These are phyloP conservation scores for Psittacula derbiana DNA, from an alignment of 2,797 vertebrate species.

Conservation along the genomic window DNA sequence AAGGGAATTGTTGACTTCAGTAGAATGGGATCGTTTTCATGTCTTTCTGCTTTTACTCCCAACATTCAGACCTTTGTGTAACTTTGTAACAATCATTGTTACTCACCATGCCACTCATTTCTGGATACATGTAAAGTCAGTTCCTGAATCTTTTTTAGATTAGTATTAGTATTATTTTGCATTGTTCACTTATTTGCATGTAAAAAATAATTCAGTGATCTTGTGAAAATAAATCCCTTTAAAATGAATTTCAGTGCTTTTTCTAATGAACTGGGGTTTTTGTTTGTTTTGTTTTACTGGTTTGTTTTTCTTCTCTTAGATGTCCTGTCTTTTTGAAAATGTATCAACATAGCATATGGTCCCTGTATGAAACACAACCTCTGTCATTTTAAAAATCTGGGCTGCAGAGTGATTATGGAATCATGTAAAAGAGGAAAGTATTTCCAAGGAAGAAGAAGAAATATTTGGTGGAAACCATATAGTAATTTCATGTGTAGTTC, in stretches of 20 bases:
- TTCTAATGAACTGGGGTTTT: neutral
- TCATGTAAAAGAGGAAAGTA: neutral
- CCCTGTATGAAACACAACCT: neutral
- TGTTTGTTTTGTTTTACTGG: neutral
- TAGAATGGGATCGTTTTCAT: neutral
- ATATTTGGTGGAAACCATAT: neutral
- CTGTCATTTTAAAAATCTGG: neutral
- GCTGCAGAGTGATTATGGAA: neutral
- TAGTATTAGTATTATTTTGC: neutral
- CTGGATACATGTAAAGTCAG: neutral
- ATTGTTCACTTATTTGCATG: neutral
- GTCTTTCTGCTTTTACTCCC: neutral
- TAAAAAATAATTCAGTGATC: neutral
- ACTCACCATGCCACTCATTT: neutral
- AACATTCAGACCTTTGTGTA: neutral
- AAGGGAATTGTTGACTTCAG: neutral
- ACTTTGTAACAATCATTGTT: neutral
- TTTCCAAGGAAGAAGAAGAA: neutral
- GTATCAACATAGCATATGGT: neutral
- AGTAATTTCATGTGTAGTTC: neutral
- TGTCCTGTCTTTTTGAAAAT: neutral
- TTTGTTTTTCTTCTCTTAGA: neutral
- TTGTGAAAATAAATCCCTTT: neutral
- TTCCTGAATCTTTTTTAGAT: neutral
- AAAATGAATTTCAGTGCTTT: neutral